Percentiles rank a stretch among this genome's conserved stretches.
Evolutionary conservation across 1,140 invertebrate species (phyloP).

Genomic region (Aphelenchoides fujianensis): DNA sequence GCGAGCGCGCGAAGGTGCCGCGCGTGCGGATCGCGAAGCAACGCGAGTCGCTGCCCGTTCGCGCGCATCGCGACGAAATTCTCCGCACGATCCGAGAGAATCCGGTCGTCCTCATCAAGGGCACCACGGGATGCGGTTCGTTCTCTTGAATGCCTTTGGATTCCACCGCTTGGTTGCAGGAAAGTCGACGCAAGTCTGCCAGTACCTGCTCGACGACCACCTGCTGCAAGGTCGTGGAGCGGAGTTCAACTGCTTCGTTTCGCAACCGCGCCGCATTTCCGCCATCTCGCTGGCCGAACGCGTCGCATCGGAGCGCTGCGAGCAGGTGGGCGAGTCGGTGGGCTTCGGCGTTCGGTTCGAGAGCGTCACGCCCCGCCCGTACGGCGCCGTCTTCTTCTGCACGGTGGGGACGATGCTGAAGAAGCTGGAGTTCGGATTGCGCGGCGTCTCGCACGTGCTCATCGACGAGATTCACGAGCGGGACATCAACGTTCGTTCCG

Average conservation of each 20-base stretch:
- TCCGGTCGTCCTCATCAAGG: conserved; percentile 74
- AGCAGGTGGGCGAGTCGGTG: conserved; percentile 65
- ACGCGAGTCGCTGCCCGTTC: conserved; percentile 42
- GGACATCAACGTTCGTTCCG: conserved; percentile 74
- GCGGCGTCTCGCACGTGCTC: conserved; percentile 71
- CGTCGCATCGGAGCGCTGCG: conserved; percentile 75
- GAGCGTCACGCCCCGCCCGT: conserved; percentile 75
- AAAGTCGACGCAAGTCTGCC: conserved; percentile 72
- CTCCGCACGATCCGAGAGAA: conserved; percentile 68
- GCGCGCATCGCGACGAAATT: conserved; percentile 66
- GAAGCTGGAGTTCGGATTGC: conserved; percentile 65
- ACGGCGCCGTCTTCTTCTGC: conserved; percentile 75
- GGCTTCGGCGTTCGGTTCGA: conserved; percentile 77
- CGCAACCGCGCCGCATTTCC: conserved; percentile 85
- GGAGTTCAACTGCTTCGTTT: conserved; percentile 76
- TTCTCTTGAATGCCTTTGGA: too few relatives aligned
- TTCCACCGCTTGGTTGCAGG: too few relatives aligned
- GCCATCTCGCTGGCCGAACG: conserved; percentile 81
- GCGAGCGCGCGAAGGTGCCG: conserved; percentile 64
- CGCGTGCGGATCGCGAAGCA: conserved; percentile 17
- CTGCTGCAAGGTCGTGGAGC: conserved; percentile 69
- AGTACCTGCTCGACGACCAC: conserved; percentile 44
- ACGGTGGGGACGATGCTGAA: conserved; percentile 71
- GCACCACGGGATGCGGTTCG: conserved; percentile 83
- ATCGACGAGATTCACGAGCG: conserved; percentile 77